Evolutionary conservation across 2,113 vertebrate species (phyloP), one percentile per base, ranked within the genome.

Genomic region (Siniperca knerii): DNA sequence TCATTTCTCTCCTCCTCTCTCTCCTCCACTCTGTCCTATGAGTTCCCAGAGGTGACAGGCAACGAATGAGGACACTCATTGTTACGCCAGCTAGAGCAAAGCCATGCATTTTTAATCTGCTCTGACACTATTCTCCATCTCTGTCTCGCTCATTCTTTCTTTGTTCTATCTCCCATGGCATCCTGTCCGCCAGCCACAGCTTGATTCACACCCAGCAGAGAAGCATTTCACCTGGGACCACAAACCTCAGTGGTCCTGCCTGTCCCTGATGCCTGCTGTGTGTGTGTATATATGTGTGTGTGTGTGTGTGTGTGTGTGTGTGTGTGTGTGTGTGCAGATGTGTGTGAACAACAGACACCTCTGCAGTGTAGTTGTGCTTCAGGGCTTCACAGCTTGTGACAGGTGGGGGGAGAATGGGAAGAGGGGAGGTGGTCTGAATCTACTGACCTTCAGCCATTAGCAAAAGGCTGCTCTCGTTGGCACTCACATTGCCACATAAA

Each of bases 81-180:
- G 82, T 92, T 90, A 82, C 73, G 61, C 88, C 84, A 88, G 89
- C 90, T 35, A 62, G 66, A 82, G 85, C 73, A 84, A 89, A 74
- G 79, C 74, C 79, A 86, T 92, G 87, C 89, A 94, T 93, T 92
- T 93, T 93, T 94, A 88, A 94, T 93, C 86, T 54, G 72, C 87
- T 77, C 61, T 68, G 87, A 90, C 82, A 89, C 82, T 6, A 8
- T 71, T 68, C 73, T 60, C 55, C 25, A 0, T 48, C 37, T 20
- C 29, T 33, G 1, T 2, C 0, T 2, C 20, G 44, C 1, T 40
- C 54, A 29, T 20, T 50, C 55, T 66, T 1, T 61, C 25, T 68
- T 13, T 79, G 2, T 37, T 60, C 42, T 23, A 0, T 75, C 77
- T 72, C 42, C 18, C 52, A 83, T 8, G 7, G 35, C 70, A 29